These are phyloP conservation scores for Lonchura striata DNA, from an alignment of 2,113 vertebrate species.

Conservation along the genomic window DNA sequence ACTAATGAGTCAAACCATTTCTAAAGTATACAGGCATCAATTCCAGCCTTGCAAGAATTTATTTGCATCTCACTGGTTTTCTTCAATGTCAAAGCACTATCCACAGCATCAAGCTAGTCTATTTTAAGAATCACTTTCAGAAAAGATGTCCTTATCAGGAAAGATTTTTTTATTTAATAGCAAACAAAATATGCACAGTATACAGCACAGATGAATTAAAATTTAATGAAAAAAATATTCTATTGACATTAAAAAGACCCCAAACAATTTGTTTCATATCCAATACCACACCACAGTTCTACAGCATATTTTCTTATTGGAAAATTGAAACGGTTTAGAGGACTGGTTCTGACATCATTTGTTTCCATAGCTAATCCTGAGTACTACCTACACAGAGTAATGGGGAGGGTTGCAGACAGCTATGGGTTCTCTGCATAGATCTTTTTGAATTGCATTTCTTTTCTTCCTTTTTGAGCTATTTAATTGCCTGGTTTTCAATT, in stretches of 20 bases:
- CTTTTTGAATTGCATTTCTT: not conserved
- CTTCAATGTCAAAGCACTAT: slow-evolving; percentile 15
- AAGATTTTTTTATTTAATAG: not conserved
- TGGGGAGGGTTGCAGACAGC: not conserved
- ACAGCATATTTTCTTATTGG: not conserved
- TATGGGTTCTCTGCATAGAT: not conserved
- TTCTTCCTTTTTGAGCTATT: not conserved
- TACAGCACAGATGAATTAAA: not conserved
- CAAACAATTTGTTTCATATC: not conserved
- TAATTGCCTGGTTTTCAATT: not conserved
- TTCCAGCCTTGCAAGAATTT: slow-evolving; percentile 16
- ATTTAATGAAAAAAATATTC: not conserved
- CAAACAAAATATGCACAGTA: not conserved
- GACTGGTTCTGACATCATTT: not conserved
- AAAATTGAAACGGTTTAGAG: not conserved
- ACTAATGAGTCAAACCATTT: slow-evolving; percentile 6
- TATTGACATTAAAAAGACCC: not conserved
- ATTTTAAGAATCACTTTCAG: slow-evolving; percentile 37
- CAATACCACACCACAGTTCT: not conserved
- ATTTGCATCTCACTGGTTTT: slow-evolving; percentile 21
- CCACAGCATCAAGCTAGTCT: not conserved
- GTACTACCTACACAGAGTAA: not conserved
- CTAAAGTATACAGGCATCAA: not conserved
- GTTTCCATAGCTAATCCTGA: not conserved
- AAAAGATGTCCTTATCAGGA: slow-evolving; percentile 2